phyloP scores from a whole-genome alignment of 2,113 vertebrate genomes.

The Piprites chloris region DNA sequence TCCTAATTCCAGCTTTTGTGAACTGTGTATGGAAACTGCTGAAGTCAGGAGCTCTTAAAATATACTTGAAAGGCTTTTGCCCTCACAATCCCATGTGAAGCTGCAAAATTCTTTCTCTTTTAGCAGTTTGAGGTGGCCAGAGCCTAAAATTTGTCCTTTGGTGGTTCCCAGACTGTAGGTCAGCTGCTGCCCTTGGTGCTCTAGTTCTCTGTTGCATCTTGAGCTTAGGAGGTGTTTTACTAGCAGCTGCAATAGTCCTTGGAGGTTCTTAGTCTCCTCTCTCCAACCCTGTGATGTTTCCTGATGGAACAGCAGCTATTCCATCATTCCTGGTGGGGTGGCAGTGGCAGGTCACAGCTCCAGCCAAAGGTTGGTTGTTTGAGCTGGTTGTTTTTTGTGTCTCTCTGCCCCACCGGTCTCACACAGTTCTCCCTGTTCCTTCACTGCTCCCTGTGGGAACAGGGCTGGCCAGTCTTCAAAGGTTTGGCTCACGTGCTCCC shows the following conservation, averaged over 20 bases:
- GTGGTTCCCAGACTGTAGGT: neutral
- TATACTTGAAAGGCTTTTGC: neutral
- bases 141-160: neutral
- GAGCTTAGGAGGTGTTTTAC: neutral
- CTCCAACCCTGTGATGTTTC: rapidly evolving
- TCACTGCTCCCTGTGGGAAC: neutral
- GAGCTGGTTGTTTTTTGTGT: neutral
- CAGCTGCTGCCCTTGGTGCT: neutral
- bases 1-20: neutral
- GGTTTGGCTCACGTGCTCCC: neutral
- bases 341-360: neutral
- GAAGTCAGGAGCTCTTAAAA: neutral
- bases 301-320: neutral
- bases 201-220: neutral
- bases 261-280: neutral
- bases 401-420: neutral
- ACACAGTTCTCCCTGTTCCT: neutral
- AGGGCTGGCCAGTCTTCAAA: neutral
- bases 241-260: neutral
- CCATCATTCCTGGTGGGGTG: rapidly evolving
- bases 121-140: neutral
- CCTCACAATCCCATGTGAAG: rapidly evolving
- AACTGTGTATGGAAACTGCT: neutral
- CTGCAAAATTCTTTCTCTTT: neutral
- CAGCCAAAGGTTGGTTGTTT: neutral